phyloP scores from a whole-genome alignment of 1,140 invertebrate species.

The Belonocnema kinseyi region DNA sequence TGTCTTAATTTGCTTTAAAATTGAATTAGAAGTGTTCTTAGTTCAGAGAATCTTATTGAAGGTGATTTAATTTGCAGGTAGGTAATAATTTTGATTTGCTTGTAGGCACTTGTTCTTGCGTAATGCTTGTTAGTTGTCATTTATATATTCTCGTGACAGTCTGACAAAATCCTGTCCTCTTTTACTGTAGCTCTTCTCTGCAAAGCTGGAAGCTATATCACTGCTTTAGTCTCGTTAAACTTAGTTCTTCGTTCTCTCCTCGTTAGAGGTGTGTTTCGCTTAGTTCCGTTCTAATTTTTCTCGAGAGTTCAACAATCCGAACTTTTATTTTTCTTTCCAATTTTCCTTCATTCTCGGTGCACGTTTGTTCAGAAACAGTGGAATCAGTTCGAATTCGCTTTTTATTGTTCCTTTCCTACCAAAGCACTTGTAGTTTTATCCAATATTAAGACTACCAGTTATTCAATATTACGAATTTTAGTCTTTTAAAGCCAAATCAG shows the following conservation, averaged over 20 bases:
- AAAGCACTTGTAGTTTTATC: not conserved
- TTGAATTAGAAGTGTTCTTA: no score
- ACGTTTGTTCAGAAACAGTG: slow-evolving; percentile 23
- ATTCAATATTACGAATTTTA: not conserved
- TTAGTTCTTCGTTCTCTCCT: slow-evolving; percentile 29
- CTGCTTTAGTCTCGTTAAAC: slow-evolving; percentile 25
- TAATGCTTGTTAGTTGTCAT: slow-evolving; percentile 21
- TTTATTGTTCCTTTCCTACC: slow-evolving; percentile 18
- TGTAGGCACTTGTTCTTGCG: slow-evolving; percentile 19
- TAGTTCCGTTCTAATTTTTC: slow-evolving; percentile 31
- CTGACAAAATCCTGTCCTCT: slow-evolving; percentile 27
- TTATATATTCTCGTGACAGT: slow-evolving; percentile 30
- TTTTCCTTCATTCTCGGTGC: slow-evolving; percentile 4
- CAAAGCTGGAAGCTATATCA: slow-evolving; percentile 21
- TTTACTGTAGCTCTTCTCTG: not conserved
- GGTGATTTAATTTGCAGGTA: slow-evolving; percentile 5
- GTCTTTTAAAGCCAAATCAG: not conserved
- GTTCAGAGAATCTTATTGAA: not conserved
- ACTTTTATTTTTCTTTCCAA: slow-evolving; percentile 32
- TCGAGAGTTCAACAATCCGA: slow-evolving; percentile 26
- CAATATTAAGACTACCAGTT: not conserved
- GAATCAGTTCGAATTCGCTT: slow-evolving; percentile 14
- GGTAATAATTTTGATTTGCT: slow-evolving; percentile 26
- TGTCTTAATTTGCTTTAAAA: no score
- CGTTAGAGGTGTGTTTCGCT: slow-evolving; percentile 30